phyloP scores from a whole-genome alignment of 2,113 vertebrate species.

The Castor canadensis region DNA sequence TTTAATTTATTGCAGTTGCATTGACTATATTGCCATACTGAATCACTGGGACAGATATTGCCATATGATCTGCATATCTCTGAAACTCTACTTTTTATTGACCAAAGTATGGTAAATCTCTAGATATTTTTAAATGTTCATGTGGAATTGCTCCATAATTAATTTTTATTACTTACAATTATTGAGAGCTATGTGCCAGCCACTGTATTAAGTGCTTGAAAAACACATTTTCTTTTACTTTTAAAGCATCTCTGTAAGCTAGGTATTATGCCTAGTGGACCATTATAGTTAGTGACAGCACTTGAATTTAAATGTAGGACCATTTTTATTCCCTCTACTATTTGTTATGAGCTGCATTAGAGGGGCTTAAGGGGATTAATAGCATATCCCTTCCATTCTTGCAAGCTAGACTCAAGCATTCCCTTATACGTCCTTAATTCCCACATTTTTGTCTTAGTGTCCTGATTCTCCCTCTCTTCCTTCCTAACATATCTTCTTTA shows the following conservation, averaged over 20 bases:
- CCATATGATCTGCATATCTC: constrained; percentile 23
- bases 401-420: background rate
- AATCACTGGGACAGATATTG: constrained; percentile 63
- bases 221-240: constrained; percentile 17
- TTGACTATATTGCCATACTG: constrained; percentile 49
- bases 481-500: background rate
- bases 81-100: constrained; percentile 39
- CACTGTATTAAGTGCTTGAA: constrained; percentile 20
- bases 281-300: background rate
- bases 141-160: constrained; percentile 40
- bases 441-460: background rate
- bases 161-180: constrained; percentile 60
- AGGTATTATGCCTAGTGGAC: background rate
- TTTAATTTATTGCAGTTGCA: constrained; percentile 68
- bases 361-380: background rate
- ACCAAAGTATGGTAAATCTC: background rate
- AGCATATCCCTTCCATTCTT: background rate
- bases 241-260: background rate
- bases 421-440: background rate
- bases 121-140: background rate
- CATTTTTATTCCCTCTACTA: background rate
- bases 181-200: background rate
- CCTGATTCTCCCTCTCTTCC: background rate
- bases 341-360: background rate
- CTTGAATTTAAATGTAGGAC: background rate